Evolutionary conservation across 2,797 vertebrate genomes (phyloP).

Genomic region (Microchirus variegatus): DNA sequence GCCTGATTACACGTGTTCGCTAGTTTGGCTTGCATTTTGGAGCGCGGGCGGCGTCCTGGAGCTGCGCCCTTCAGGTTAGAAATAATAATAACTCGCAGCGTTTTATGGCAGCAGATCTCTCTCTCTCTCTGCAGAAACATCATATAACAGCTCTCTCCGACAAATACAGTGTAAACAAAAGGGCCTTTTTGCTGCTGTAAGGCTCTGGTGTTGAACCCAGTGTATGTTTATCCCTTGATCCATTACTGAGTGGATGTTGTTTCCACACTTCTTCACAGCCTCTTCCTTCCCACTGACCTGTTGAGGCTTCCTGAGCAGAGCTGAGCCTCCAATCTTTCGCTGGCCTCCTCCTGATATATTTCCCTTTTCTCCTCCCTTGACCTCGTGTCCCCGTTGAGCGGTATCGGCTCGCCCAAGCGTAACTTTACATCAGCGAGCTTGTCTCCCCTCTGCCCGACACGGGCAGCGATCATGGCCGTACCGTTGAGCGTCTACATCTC

Average conservation of each 20-base stretch:
- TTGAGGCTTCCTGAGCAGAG: slow-evolving; percentile 40
- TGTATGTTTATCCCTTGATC: slow-evolving; percentile 26
- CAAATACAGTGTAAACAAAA: too few relatives aligned
- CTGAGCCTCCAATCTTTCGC: slow-evolving; percentile 15
- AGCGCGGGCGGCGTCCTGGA: too few relatives aligned
- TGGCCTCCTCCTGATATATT: slow-evolving; percentile 41
- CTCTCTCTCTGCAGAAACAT: too few relatives aligned
- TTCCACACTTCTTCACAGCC: slow-evolving; percentile 26
- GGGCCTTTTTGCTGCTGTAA: too few relatives aligned
- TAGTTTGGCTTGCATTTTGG: too few relatives aligned
- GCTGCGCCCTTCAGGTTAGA: too few relatives aligned
- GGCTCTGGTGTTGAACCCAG: neutral
- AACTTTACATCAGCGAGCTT: slow-evolving; percentile 59
- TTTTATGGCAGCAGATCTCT: too few relatives aligned
- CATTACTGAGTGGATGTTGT: slow-evolving; percentile 8
- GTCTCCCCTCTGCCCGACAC: slow-evolving; percentile 29
- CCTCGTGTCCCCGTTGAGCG: slow-evolving; percentile 43
- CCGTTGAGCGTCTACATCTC: slow-evolving; percentile 1
- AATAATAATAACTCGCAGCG: too few relatives aligned
- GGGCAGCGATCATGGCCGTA: slow-evolving; percentile 16
- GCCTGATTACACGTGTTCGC: too few relatives aligned
- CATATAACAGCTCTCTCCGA: too few relatives aligned
- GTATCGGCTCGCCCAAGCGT: slow-evolving; percentile 45
- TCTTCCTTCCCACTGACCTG: slow-evolving; percentile 55
- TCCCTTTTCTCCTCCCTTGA: slow-evolving; percentile 44